Percentiles rank a stretch among this genome's conserved stretches.
Evolutionary conservation across 2,888 invertebrate species (phyloP).

Genomic region (Odontomyia ornata): DNA sequence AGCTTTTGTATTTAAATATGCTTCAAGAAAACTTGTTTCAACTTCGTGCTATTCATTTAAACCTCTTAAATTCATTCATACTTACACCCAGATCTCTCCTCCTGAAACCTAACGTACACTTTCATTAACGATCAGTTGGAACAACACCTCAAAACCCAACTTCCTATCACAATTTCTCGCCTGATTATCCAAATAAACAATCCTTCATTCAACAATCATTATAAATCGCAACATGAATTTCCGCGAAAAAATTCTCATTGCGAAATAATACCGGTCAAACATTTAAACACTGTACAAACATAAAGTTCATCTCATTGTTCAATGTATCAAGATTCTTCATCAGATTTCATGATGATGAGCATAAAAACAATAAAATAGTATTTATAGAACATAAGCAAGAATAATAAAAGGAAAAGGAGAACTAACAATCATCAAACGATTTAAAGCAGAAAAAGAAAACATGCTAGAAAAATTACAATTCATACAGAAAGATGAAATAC

Average conservation of each 20-base stretch:
- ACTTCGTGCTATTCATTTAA: too few species aligned
- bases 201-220: background rate
- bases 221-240: constrained; percentile 29
- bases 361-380: constrained; percentile 11
- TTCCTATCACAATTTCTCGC: too few species aligned
- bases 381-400: background rate
- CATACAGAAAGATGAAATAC: background rate
- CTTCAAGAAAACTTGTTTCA: too few species aligned
- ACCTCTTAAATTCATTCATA: too few species aligned
- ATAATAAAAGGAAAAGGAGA: background rate
- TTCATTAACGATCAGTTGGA: too few species aligned
- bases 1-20: too few species aligned
- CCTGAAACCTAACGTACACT: too few species aligned
- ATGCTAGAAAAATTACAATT: background rate
- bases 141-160: too few species aligned
- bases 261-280: background rate
- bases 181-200: too few species aligned
- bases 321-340: background rate
- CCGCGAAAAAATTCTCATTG: constrained; percentile 17
- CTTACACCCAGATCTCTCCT: too few species aligned
- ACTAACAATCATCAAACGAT: background rate
- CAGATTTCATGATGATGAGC: background rate
- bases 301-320: constrained; percentile 5
- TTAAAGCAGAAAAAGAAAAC: constrained; percentile 2
- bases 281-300: background rate